Evolutionary conservation across 2,797 vertebrate species (phyloP).

Genomic region (Eptatretus atami): DNA sequence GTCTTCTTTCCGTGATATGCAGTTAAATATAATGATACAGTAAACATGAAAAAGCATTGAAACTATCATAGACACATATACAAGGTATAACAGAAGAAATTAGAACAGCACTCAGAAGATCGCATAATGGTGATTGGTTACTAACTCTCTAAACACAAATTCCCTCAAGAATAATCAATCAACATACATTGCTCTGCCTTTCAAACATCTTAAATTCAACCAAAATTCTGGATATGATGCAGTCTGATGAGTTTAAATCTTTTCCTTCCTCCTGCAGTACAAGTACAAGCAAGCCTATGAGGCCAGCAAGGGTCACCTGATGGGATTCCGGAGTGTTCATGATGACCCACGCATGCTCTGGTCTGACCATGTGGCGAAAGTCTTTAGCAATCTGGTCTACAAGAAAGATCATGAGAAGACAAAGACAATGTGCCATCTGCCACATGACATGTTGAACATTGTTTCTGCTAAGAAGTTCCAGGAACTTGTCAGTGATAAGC

Average conservation of each 20-base stretch:
- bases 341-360: conserved; percentile 37
- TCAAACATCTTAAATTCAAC: no score
- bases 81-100: no score
- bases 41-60: no score
- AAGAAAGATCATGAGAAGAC: conserved; percentile 3
- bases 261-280: conserved; percentile 19
- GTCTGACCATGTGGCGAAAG: conserved; percentile 35
- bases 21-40: no score
- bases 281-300: conserved; percentile 45
- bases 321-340: conserved; percentile 29
- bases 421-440: conserved; percentile 3
- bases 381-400: conserved; percentile 34
- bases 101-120: no score
- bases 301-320: conserved; percentile 47
- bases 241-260: conserved; percentile 10
- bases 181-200: no score
- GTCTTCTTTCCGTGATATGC: no score
- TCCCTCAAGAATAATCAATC: no score
- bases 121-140: no score
- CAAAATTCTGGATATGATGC: background rate
- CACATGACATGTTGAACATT: conserved; percentile 2
- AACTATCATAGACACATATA: no score
- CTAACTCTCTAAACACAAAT: no score
- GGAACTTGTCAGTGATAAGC: conserved; percentile 7
- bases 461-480: conserved; percentile 6